These are phyloP conservation scores for Pogonophryne albipinna DNA, from an alignment of 2,797 vertebrate genomes.

Conservation along the genomic window DNA sequence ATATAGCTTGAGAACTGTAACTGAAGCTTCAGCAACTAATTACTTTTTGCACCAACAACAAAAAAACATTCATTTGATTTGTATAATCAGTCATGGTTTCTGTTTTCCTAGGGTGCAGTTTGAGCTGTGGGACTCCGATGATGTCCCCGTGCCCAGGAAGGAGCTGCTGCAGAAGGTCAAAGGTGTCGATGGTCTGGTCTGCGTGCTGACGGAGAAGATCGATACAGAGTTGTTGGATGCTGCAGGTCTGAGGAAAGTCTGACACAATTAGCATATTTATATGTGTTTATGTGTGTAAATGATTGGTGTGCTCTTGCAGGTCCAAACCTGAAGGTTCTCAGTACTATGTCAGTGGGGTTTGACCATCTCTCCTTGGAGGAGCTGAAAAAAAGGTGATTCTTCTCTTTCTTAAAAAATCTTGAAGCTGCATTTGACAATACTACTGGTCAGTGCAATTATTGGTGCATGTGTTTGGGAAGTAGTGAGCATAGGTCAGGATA, in stretches of 20 bases:
- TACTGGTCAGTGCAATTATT: no score
- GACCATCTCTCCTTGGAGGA: constrained; percentile 80
- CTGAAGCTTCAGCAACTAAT: neutral
- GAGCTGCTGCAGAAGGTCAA: constrained; percentile 84
- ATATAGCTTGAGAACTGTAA: neutral
- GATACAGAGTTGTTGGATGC: constrained; percentile 83
- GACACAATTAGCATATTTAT: neutral
- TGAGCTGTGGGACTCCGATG: constrained; percentile 85
- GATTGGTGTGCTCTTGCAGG: constrained; percentile 67
- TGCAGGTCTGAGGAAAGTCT: constrained; percentile 77
- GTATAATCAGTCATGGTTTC: neutral
- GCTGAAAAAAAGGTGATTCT: constrained; percentile 81
- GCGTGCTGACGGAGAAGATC: constrained; percentile 86
- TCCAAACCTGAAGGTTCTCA: constrained; percentile 81
- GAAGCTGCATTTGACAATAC: no score
- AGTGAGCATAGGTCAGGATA: no score
- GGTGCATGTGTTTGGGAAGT: no score
- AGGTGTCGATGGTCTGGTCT: constrained; percentile 82
- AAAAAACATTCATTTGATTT: neutral
- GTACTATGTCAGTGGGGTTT: constrained; percentile 85
- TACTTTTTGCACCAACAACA: neutral
- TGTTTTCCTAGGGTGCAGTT: constrained; percentile 81
- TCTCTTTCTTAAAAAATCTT: neutral
- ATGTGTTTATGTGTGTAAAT: neutral
- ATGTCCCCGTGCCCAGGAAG: constrained; percentile 78